phyloP scores from a whole-genome alignment of 2,797 vertebrate genomes.

The Tarsius wallacei region DNA sequence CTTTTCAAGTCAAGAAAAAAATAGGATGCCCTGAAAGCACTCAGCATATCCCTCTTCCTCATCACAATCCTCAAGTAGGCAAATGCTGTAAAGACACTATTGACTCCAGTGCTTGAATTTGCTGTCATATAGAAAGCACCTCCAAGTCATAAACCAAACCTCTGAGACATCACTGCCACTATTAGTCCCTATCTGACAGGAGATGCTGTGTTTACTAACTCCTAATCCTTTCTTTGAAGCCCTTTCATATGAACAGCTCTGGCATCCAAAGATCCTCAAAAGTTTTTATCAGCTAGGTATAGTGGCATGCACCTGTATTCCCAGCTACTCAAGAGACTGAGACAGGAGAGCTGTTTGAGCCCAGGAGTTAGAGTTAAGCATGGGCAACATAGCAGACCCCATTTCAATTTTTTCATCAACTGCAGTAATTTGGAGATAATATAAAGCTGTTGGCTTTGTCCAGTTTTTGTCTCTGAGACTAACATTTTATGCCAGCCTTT shows the following conservation, averaged over 20 bases:
- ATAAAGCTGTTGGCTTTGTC: background rate
- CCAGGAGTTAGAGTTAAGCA: background rate
- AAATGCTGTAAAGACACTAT: constrained; percentile 1
- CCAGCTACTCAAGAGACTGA: background rate
- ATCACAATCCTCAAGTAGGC: background rate
- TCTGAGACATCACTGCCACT: background rate
- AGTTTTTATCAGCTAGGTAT: background rate
- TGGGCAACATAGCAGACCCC: background rate
- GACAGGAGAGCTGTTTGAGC: background rate
- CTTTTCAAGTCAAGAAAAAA: constrained; percentile 45
- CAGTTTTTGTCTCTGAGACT: constrained; percentile 15
- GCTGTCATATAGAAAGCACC: background rate
- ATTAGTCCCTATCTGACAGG: background rate
- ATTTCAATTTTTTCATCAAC: background rate
- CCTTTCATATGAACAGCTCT: background rate
- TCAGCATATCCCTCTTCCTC: background rate
- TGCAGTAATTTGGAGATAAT: background rate
- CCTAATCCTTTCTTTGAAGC: background rate
- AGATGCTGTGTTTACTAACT: background rate
- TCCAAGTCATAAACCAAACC: constrained; percentile 34
- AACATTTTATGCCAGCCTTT: background rate
- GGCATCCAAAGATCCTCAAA: background rate
- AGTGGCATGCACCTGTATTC: background rate
- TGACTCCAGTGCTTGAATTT: background rate
- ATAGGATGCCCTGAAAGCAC: background rate